Conservation (phyloP, 1,140 invertebrate genomes). For the Lasioglossum albipes region DNA sequence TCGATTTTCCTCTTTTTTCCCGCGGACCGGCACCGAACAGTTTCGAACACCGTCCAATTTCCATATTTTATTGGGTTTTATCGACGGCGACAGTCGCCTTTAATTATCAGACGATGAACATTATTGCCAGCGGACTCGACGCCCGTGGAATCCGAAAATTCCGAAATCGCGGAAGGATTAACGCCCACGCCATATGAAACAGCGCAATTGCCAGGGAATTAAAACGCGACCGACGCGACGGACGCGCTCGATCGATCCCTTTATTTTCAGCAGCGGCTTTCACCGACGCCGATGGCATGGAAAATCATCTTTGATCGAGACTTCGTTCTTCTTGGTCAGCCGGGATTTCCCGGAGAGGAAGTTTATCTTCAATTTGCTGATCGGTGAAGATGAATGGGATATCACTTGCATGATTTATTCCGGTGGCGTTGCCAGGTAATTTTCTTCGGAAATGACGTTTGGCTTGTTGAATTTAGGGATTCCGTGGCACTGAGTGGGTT, state of each 20-base stretch:
- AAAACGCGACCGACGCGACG: neutral
- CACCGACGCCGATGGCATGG: neutral
- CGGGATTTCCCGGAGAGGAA: neutral
- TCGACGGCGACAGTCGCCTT: constrained; percentile 38
- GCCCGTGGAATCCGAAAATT: neutral
- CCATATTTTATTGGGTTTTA: constrained; percentile 77
- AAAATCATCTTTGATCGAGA: neutral
- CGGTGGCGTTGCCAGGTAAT: no score
- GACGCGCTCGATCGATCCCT: neutral
- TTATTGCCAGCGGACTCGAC: constrained; percentile 2
- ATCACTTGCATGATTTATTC: neutral
- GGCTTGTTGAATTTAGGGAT: neutral
- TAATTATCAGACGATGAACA: constrained; percentile 26
- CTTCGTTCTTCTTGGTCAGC: neutral
- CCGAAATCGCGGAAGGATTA: neutral
- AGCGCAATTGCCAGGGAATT: constrained; percentile 19
- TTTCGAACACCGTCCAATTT: constrained; percentile 76
- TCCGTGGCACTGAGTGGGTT: no score
- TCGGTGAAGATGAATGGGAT: neutral
- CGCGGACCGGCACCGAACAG: constrained; percentile 1
- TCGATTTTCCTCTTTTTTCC: neutral
- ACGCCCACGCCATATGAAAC: constrained; percentile 3
- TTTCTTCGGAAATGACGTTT: no score
- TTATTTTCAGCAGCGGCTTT: constrained; percentile 10
- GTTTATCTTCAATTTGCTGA: neutral